phyloP scores from a whole-genome alignment of 1,140 invertebrate species.

The Drosophila micromelanica region DNA sequence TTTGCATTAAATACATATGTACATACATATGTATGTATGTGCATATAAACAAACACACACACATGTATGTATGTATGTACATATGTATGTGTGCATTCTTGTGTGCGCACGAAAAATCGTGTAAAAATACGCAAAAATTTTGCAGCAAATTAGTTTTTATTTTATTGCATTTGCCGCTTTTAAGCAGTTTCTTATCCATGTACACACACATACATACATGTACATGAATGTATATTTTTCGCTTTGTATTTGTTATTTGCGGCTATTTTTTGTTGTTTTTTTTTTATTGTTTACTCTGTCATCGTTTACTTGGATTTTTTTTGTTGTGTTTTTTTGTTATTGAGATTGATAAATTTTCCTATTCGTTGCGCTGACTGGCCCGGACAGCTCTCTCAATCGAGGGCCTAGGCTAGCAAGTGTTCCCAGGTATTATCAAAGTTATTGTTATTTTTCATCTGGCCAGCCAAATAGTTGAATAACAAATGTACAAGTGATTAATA shows the following conservation, averaged over 20 bases:
- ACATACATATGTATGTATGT: background rate
- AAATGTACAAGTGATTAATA: conserved; percentile 51
- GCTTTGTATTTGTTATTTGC: conserved; percentile 19
- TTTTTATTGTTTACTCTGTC: conserved; percentile 34
- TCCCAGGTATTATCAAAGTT: conserved; percentile 16
- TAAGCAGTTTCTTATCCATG: conserved; percentile 8
- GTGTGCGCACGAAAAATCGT: conserved; percentile 22
- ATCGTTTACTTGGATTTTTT: conserved; percentile 5
- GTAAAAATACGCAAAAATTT: conserved; percentile 71
- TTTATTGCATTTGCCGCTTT: conserved; percentile 34
- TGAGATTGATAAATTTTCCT: conserved; percentile 20
- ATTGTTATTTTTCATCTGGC: conserved; percentile 12
- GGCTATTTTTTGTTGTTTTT: conserved; percentile 15
- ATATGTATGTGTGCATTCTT: conserved; percentile 2
- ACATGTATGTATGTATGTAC: background rate
- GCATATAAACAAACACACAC: background rate
- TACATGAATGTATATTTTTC: background rate
- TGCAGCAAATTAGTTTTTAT: conserved; percentile 48
- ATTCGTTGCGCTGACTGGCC: background rate
- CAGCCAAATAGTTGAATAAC: conserved; percentile 47
- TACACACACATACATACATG: background rate
- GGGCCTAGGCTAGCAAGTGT: conserved; percentile 7
- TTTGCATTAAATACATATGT: conserved; percentile 9
- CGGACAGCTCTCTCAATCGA: too few relatives aligned
- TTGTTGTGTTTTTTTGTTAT: conserved; percentile 23